Base-by-base conservation (phyloP, 1,140 invertebrate genomes). In the Caenorhabditis inopinata region DNA sequence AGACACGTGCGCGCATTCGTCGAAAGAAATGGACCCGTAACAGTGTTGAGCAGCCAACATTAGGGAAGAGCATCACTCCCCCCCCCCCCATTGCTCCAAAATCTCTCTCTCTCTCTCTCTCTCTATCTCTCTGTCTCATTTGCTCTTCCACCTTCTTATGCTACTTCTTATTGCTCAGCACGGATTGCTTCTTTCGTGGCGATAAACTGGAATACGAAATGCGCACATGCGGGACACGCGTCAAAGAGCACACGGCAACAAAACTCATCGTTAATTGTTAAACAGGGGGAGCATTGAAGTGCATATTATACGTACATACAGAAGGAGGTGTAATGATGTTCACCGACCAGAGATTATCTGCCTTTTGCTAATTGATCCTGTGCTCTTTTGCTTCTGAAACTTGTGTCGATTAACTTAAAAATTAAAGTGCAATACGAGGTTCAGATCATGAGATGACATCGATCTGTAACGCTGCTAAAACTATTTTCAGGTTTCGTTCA, bases 281-380 rank as follows among this genome's bases (percentile, higher is more conserved):
- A 32, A 68, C 58, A 68, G 58, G 58, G 32, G 58, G 11, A 18
- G 32, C 14, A 38, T 38, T 68, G 58, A 68, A 68, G 58, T 68
- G 58, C 58, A 68, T 68, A 68, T 68, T 68, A 68, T 68, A 68
- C 58, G 58, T 68, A 68, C 58, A 68, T 42, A 51, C 4, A 18
- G 18, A 29, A 12, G 27, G n/a, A 32, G 58, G 58, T 58, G 58
- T 14, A 16, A 9, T 23, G 58, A 18, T 68, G 32, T 68, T 68
- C 58, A 38, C 21, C 29, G 58, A 68, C 58, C 58, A 68, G 58
- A 68, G 58, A 68, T 68, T 68, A 68, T 42, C 4, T n/a, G n/a
- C n/a, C n/a, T n/a, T n/a, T n/a, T n/a, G n/a, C n/a, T n/a, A n/a
- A n/a, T n/a, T n/a, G n/a, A n/a, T n/a, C n/a, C n/a, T n/a, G n/a